A percentile compares a stretch with the other conserved stretches of the same genome.
These are phyloP conservation scores for Calidris pygmaea DNA, from an alignment of 2,113 vertebrate species.

Conservation along the genomic window DNA sequence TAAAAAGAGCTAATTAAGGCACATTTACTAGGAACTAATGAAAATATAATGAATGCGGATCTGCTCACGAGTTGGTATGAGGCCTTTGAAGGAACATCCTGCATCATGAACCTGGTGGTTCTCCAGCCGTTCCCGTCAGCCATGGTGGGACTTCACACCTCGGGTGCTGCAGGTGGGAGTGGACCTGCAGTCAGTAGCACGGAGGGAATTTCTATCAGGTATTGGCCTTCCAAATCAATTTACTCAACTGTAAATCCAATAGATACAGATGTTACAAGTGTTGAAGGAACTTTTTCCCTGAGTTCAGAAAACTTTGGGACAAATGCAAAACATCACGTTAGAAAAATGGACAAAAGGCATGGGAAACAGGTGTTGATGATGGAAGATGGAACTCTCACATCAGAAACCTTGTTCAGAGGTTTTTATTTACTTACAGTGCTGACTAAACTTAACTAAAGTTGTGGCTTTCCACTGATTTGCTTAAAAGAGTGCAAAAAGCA, in stretches of 20 bases:
- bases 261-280: neutral
- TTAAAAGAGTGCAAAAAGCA: neutral
- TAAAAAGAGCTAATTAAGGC: neutral
- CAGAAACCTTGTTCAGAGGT: neutral
- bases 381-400: neutral
- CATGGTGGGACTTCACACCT: fast-evolving
- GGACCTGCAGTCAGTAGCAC: fast-evolving
- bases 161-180: fast-evolving
- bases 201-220: neutral
- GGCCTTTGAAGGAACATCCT: neutral
- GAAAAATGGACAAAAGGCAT: neutral
- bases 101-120: neutral
- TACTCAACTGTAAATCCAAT: neutral
- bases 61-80: neutral
- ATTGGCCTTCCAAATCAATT: neutral
- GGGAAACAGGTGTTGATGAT: neutral
- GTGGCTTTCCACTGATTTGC: neutral
- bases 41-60: neutral
- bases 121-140: neutral
- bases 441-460: neutral
- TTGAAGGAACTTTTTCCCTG: neutral
- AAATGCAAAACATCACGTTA: neutral
- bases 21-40: conserved; percentile 11
- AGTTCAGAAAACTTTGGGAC: neutral
- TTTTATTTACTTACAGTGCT: neutral